Percentiles rank a stretch among this genome's conserved stretches.
Conservation (phyloP, 2,113 vertebrate species). For the Amblyornis subalaris region DNA sequence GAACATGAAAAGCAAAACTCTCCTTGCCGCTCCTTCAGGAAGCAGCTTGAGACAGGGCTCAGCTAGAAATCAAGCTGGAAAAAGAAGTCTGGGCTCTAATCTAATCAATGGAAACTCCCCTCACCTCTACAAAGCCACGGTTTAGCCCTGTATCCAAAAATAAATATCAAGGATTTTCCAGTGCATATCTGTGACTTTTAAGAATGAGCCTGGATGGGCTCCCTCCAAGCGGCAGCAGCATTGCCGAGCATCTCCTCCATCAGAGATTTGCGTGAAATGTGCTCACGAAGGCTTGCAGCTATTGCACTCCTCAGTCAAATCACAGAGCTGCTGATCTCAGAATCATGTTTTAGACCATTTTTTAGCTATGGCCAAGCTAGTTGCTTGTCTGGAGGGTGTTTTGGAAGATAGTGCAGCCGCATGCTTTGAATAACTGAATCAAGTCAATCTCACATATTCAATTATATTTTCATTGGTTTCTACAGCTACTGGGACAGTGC, state of each 20-base stretch:
- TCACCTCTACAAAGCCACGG: slow-evolving; percentile 20
- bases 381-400: not conserved
- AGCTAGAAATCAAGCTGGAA: slow-evolving; percentile 33
- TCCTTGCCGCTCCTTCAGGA: not conserved
- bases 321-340: not conserved
- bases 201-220: not conserved
- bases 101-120: slow-evolving; percentile 54
- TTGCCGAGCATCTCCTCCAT: not conserved
- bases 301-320: fast-evolving
- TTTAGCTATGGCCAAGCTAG: not conserved
- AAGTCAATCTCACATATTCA: not conserved
- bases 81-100: slow-evolving; percentile 41
- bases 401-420: not conserved
- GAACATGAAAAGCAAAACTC: not conserved
- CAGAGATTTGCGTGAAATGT: fast-evolving
- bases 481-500: not conserved
- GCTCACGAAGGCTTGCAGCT: not conserved
- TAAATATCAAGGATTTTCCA: slow-evolving; percentile 43
- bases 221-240: not conserved
- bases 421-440: not conserved
- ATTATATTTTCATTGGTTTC: not conserved
- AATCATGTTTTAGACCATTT: not conserved
- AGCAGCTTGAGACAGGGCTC: not conserved
- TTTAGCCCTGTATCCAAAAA: slow-evolving; percentile 34
- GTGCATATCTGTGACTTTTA: not conserved